phyloP scores from a whole-genome alignment of 2,888 invertebrate genomes.

The Netelia virgata region DNA sequence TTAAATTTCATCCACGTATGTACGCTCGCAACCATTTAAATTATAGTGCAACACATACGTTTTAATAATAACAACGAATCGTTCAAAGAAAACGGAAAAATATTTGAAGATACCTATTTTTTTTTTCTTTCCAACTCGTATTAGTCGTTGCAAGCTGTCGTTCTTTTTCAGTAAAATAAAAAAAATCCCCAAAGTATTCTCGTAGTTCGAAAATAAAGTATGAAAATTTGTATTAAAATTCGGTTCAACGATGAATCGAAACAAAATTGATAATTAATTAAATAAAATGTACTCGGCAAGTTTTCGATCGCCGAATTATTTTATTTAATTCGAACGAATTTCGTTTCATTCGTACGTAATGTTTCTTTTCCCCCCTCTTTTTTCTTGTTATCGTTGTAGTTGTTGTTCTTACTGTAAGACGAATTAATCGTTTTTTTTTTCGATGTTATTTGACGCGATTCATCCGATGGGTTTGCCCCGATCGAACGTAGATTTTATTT shows the following conservation, averaged over 20 bases:
- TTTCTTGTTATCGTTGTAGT: too few species aligned
- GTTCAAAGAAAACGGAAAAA: too few species aligned
- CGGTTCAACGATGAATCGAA: too few species aligned
- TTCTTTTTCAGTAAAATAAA: neutral
- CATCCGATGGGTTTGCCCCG: neutral
- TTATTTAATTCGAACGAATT: neutral
- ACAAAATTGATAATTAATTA: neutral
- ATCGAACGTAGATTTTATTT: neutral
- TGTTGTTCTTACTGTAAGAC: neutral
- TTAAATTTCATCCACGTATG: neutral
- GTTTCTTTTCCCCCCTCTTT: too few species aligned
- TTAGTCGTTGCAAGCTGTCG: neutral
- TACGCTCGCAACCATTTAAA: neutral
- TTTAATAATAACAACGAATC: too few species aligned
- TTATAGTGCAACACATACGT: too few species aligned
- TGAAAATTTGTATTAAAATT: neutral
- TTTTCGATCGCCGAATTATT: neutral
- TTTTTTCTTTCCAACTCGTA: neutral
- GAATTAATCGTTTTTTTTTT: constrained; percentile 5
- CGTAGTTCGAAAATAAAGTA: too few species aligned
- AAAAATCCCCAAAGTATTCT: too few species aligned
- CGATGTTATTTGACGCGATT: neutral
- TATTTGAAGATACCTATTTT: neutral
- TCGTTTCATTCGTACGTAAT: neutral
- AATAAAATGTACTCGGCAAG: neutral